Conservation (phyloP, 1,140 invertebrate species). For the Papilio dardanus region DNA sequence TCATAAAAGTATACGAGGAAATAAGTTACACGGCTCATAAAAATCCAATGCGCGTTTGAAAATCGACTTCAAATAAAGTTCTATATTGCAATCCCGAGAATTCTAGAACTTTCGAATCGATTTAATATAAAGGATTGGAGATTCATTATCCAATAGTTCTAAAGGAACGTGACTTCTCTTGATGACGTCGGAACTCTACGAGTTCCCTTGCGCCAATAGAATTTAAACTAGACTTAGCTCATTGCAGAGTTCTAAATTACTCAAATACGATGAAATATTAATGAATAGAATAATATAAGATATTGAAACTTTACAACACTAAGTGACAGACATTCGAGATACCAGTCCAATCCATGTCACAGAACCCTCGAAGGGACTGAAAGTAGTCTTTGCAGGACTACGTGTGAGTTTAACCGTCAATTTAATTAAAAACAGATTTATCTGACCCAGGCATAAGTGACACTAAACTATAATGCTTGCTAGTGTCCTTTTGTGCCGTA, state of each 20-base stretch:
- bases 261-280: slow-evolving; percentile 1
- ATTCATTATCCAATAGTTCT: slow-evolving; percentile 34
- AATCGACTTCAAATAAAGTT: slow-evolving; percentile 25
- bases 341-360: not conserved
- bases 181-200: slow-evolving; percentile 10
- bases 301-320: not conserved
- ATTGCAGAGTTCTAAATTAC: slow-evolving; percentile 6
- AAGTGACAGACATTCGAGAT: not conserved
- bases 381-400: not conserved
- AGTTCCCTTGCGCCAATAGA: not conserved
- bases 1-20: not conserved
- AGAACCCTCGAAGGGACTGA: too few relatives aligned
- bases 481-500: too few relatives aligned
- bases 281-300: not conserved
- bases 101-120: slow-evolving; percentile 29
- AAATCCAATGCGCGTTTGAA: slow-evolving; percentile 9
- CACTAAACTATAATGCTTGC: too few relatives aligned
- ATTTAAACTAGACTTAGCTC: slow-evolving; percentile 9
- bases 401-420: not conserved
- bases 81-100: slow-evolving; percentile 26
- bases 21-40: slow-evolving; percentile 23
- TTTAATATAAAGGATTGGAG: slow-evolving; percentile 23
- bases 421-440: too few relatives aligned
- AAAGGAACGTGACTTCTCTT: slow-evolving; percentile 30
- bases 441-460: too few relatives aligned